Evolutionary conservation across 1,140 invertebrate genomes (phyloP), one percentile per base, ranked within the genome.

Genomic region (Bacillus rossius): DNA sequence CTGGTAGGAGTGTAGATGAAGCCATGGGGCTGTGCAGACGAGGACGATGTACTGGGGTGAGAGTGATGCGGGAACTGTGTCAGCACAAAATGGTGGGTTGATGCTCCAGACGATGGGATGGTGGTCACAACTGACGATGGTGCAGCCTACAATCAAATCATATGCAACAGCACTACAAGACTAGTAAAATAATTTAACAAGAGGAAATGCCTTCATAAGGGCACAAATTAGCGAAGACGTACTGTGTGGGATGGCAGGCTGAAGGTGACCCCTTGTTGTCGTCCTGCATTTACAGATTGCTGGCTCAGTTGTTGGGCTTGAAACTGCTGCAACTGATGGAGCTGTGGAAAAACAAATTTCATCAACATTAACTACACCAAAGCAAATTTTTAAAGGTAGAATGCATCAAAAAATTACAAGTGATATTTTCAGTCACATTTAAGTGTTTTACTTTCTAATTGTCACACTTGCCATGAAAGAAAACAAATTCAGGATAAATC

Each of bases 311-410:
- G 76, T 59, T 75, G 73, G 59, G 73, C 73, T 62, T 77, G 76
- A 47, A 77, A 65, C 64, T 78, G 77, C 64, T 79, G 78, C 55
- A 79, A 67, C 47, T 79, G 78, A 65, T 79, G 77, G 63, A 79
- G 69, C 77, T 79, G 59, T 37, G 19, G 13, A 8, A 7, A 23
- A 23, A 34, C 29, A 34, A 4, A 34, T 34, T 34, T 7, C n/a
- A n/a, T n/a, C n/a, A n/a, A n/a, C n/a, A n/a, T n/a, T n/a, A n/a
- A n/a, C n/a, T n/a, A n/a, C n/a, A n/a, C n/a, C n/a, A n/a, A n/a
- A n/a, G n/a, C n/a, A n/a, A n/a, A n/a, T n/a, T n/a, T n/a, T n/a
- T n/a, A n/a, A n/a, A n/a, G n/a, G n/a, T n/a, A n/a, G n/a, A n/a
- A n/a, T n/a, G n/a, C n/a, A n/a, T n/a, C n/a, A n/a, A n/a, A n/a